These are phyloP conservation scores for Pterocles orientalis DNA, from an alignment of 2,113 vertebrate genomes.

Conservation along the genomic window DNA sequence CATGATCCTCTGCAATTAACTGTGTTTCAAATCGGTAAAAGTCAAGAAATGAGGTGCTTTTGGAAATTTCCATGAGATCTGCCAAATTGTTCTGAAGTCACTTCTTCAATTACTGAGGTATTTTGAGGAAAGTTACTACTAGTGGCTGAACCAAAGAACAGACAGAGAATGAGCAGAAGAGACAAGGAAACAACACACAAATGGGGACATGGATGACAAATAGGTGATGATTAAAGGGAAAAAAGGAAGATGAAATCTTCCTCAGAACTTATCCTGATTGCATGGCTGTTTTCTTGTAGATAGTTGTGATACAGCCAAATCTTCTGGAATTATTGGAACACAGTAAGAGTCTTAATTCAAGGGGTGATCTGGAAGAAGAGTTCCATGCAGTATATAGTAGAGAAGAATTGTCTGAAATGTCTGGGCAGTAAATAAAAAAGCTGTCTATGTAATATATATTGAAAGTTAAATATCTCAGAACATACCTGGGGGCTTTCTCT, in stretches of 20 bases:
- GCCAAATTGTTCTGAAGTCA: neutral
- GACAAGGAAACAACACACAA: neutral
- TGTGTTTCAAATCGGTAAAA: neutral
- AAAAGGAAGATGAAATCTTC: neutral
- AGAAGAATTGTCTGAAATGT: neutral
- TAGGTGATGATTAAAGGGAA: neutral
- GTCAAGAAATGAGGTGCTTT: fast-evolving
- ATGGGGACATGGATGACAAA: neutral
- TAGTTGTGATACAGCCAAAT: neutral
- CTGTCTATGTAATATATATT: neutral
- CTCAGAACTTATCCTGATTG: fast-evolving
- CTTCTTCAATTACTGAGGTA: neutral
- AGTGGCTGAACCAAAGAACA: neutral
- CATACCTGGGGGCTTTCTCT: neutral
- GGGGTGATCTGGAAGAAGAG: neutral
- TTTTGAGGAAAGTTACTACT: neutral
- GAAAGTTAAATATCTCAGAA: neutral
- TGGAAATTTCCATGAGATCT: neutral
- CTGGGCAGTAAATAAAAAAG: neutral
- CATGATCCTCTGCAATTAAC: neutral
- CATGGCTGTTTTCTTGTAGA: neutral
- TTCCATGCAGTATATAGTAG: neutral
- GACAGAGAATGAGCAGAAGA: neutral
- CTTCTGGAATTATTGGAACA: neutral
- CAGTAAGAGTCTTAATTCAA: neutral